Evolutionary conservation across 2,888 invertebrate genomes (phyloP).

Genomic region (Eilema griseolum): DNA sequence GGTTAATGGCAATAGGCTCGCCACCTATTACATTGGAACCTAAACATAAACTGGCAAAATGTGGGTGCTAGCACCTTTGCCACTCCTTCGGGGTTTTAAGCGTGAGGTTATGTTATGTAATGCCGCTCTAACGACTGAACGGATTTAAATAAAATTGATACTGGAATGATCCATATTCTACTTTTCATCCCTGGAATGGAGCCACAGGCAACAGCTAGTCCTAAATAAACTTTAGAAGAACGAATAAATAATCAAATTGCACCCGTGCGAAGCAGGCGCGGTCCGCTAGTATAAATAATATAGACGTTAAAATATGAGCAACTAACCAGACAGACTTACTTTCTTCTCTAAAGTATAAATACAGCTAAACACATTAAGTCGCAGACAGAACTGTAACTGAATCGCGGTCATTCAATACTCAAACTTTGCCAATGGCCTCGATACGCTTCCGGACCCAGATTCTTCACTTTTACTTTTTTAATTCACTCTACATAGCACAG

Average conservation of each 20-base stretch:
- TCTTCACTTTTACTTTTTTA: constrained; percentile 56
- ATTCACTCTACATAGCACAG: constrained; percentile 49
- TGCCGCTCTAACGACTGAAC: no score
- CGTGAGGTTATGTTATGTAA: no score
- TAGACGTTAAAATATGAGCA: background rate
- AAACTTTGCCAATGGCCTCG: constrained; percentile 67
- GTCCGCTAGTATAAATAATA: background rate
- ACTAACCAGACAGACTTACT: constrained; percentile 8
- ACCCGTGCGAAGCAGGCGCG: background rate
- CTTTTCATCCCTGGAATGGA: no score
- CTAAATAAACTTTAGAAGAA: no score
- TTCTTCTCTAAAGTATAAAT: background rate
- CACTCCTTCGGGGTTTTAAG: no score
- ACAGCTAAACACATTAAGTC: constrained; percentile 4
- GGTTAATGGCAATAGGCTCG: no score
- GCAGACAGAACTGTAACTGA: constrained; percentile 22
- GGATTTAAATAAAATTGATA: no score
- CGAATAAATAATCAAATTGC: background rate
- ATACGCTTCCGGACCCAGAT: constrained; percentile 62
- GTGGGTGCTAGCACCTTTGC: no score
- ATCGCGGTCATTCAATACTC: constrained; percentile 38
- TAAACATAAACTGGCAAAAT: no score
- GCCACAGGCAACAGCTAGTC: no score
- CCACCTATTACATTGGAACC: no score
- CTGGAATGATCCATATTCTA: no score